A percentile compares a stretch with the other conserved stretches of the same genome.
These are phyloP conservation scores for Stichopus horrens DNA, from an alignment of 53 echinoderm and acorn worm genomes.

Conservation along the genomic window DNA sequence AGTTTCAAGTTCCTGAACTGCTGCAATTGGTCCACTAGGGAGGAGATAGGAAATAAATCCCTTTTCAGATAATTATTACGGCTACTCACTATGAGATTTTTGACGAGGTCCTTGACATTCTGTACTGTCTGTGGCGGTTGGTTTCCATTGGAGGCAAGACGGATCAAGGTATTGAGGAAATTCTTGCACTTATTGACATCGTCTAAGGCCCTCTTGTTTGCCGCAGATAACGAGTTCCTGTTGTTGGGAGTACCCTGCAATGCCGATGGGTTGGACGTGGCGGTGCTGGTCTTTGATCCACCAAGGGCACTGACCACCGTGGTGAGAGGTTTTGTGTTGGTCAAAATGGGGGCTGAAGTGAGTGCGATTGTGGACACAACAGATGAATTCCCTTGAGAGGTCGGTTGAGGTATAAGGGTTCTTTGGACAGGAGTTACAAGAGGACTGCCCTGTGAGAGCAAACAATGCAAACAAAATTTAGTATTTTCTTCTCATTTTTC, in stretches of 20 bases:
- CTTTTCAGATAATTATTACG: background rate
- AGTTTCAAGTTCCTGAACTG: background rate
- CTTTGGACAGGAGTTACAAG: conserved; percentile 27
- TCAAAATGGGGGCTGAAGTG: conserved; percentile 36
- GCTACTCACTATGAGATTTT: conserved; percentile 89
- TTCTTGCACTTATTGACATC: conserved; percentile 97
- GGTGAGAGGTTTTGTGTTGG: conserved; percentile 40
- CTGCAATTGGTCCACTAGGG: background rate
- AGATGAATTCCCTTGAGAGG: conserved; percentile 3
- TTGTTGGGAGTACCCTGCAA: background rate
- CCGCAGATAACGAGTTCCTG: conserved; percentile 5
- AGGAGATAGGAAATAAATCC: background rate
- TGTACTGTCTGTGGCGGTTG: conserved; percentile 91
- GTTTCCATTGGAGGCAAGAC: conserved; percentile 92
- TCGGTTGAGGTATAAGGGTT: conserved; percentile 37
- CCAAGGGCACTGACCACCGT: conserved; percentile 33
- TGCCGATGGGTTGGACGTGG: background rate
- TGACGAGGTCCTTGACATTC: conserved; percentile 90
- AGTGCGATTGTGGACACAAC: conserved; percentile 45
- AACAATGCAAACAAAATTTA: background rate
- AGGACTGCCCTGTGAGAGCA: conserved; percentile 3
- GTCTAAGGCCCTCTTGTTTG: conserved; percentile 68
- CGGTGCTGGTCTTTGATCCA: conserved; percentile 39
- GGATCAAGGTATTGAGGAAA: conserved; percentile 94
- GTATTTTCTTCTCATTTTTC: background rate